These are phyloP conservation scores for Albula goreensis DNA, from an alignment of 2,113 vertebrate genomes.

Conservation along the genomic window DNA sequence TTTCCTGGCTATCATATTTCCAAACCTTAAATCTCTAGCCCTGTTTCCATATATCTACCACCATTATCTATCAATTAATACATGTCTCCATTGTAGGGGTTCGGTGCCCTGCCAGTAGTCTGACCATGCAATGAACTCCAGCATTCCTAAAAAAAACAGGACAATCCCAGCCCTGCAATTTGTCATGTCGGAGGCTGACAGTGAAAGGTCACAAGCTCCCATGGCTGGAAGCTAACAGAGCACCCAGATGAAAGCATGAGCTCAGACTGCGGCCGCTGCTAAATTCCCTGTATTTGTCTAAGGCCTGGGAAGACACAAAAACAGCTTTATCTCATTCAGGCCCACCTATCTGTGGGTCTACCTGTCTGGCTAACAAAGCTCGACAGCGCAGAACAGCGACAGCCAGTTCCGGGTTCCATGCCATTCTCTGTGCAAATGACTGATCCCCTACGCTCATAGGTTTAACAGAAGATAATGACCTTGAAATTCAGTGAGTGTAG, in stretches of 20 bases:
- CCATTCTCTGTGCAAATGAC: constrained; percentile 41
- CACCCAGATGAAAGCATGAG: constrained; percentile 72
- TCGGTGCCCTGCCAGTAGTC: constrained; percentile 67
- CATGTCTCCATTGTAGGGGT: constrained; percentile 69
- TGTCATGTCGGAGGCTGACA: constrained; percentile 79
- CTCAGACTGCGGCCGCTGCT: constrained; percentile 64
- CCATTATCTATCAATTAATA: constrained; percentile 80
- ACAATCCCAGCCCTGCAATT: constrained; percentile 74
- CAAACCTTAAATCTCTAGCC: constrained; percentile 51
- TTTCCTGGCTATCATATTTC: constrained; percentile 59
- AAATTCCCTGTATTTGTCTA: constrained; percentile 69
- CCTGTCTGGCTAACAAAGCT: neutral
- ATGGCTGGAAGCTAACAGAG: constrained; percentile 74
- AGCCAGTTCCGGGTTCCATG: neutral
- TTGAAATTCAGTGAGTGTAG: constrained; percentile 29
- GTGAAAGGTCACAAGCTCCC: constrained; percentile 80
- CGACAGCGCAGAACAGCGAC: neutral
- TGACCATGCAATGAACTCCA: constrained; percentile 78
- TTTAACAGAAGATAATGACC: constrained; percentile 32
- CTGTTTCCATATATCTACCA: constrained; percentile 61
- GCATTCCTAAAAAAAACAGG: constrained; percentile 79
- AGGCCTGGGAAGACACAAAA: constrained; percentile 51
- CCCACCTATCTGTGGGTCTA: constrained; percentile 62
- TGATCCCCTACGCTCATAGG: constrained; percentile 31
- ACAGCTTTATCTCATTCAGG: constrained; percentile 69